Evolutionary conservation across 2,113 vertebrate species (phyloP).

Genomic region (Cyanoliseus patagonus): DNA sequence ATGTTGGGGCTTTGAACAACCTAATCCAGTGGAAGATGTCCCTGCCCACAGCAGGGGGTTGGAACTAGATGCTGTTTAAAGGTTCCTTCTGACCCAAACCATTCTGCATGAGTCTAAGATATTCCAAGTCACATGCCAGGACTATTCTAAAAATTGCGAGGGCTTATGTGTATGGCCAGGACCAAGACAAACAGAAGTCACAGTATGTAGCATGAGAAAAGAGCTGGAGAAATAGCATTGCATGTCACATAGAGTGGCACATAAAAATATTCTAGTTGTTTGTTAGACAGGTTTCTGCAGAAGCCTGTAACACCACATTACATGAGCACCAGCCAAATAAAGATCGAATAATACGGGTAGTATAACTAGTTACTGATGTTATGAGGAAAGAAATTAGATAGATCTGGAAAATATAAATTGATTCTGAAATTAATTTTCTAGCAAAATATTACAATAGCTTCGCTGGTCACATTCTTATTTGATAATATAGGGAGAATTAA

Average conservation of each 20-base stretch:
- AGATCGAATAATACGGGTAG: not conserved
- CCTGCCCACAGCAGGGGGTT: not conserved
- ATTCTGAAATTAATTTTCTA: not conserved
- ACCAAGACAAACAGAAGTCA: not conserved
- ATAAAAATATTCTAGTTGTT: not conserved
- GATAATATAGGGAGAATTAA: not conserved
- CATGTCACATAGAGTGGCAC: not conserved
- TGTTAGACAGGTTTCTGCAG: not conserved
- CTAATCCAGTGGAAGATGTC: not conserved
- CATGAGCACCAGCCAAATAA: accelerated
- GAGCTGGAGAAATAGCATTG: not conserved
- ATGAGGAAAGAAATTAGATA: not conserved
- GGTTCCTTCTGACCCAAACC: not conserved
- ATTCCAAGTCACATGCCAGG: not conserved
- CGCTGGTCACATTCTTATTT: not conserved
- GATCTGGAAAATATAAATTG: not conserved
- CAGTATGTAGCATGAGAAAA: not conserved
- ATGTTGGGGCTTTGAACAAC: not conserved
- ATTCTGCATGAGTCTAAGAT: not conserved
- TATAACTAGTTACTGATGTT: not conserved
- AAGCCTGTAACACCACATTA: accelerated
- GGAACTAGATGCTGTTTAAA: not conserved
- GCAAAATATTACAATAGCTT: not conserved
- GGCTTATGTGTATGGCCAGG: not conserved
- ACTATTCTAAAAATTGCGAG: not conserved